phyloP scores from a whole-genome alignment of 2,113 vertebrate genomes.

The Donacobius atricapilla region DNA sequence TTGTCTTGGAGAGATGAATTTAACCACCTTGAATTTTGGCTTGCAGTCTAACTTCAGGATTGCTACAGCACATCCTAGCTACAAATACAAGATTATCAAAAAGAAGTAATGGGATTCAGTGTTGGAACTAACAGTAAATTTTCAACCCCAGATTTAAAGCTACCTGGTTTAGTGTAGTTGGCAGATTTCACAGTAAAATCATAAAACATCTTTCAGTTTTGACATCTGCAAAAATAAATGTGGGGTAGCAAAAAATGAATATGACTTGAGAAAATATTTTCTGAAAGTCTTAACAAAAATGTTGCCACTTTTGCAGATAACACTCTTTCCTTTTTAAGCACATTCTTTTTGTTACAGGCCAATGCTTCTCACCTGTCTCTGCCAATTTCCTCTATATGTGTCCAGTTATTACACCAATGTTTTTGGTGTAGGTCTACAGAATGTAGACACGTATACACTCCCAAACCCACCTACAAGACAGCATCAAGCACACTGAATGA shows the following conservation, averaged over 20 bases:
- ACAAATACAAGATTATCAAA: background rate
- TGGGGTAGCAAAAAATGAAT: background rate
- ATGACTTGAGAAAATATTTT: background rate
- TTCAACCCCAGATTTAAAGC: background rate
- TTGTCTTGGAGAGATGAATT: background rate
- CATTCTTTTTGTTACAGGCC: background rate
- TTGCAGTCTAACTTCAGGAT: background rate
- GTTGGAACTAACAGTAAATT: background rate
- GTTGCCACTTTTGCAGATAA: background rate
- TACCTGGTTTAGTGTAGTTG: background rate
- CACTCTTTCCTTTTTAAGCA: background rate
- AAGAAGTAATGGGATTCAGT: background rate
- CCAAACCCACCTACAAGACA: background rate
- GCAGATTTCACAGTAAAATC: background rate
- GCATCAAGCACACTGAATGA: background rate
- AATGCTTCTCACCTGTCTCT: background rate
- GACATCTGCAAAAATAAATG: background rate
- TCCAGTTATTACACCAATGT: background rate
- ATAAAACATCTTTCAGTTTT: background rate
- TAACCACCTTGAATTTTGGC: background rate
- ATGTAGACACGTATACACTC: background rate
- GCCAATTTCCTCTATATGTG: background rate
- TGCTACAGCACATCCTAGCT: background rate
- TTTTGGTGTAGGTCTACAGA: background rate
- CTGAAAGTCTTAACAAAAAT: background rate